These are phyloP conservation scores for Pungitius pungitius DNA, from an alignment of 2,113 vertebrate genomes.

Conservation along the genomic window DNA sequence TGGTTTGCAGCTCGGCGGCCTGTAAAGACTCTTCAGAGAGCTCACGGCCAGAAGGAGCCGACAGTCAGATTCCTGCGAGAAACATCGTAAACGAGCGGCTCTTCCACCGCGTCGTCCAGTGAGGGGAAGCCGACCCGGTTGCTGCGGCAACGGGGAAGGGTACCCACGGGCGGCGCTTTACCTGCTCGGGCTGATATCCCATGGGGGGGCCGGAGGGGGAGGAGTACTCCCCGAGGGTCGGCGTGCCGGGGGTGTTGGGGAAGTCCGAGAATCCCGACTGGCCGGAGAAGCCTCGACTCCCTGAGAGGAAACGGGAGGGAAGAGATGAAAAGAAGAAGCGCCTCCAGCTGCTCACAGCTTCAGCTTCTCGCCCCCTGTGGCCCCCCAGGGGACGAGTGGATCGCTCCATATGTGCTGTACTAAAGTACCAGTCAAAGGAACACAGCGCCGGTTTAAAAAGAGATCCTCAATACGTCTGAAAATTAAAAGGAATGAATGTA, in stretches of 20 bases:
- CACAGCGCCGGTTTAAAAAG: too few relatives aligned
- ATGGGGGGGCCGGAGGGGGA: slow-evolving; percentile 77
- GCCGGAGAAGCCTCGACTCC: slow-evolving; percentile 85
- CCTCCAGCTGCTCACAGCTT: too few relatives aligned
- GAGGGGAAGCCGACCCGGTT: too few relatives aligned
- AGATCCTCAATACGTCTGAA: too few relatives aligned
- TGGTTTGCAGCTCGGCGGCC: background rate
- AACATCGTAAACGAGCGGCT: too few relatives aligned
- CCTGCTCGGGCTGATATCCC: slow-evolving; percentile 87
- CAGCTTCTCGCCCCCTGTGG: too few relatives aligned
- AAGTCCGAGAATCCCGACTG: slow-evolving; percentile 88
- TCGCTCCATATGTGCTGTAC: too few relatives aligned
- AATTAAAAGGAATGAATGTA: background rate
- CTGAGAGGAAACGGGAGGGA: background rate
- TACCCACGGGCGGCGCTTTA: slow-evolving; percentile 22
- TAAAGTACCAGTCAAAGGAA: background rate
- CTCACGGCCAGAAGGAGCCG: slow-evolving; percentile 45
- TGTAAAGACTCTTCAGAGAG: slow-evolving; percentile 45
- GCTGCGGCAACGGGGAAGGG: too few relatives aligned
- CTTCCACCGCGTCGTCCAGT: too few relatives aligned
- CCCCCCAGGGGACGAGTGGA: too few relatives aligned
- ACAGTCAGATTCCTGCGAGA: too few relatives aligned
- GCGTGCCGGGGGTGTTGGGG: slow-evolving; percentile 84
- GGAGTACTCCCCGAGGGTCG: slow-evolving; percentile 85
- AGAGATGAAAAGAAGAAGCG: background rate